Evolutionary conservation across 2,888 invertebrate genomes (phyloP).

Genomic region (Pseudeuparius sepicola): DNA sequence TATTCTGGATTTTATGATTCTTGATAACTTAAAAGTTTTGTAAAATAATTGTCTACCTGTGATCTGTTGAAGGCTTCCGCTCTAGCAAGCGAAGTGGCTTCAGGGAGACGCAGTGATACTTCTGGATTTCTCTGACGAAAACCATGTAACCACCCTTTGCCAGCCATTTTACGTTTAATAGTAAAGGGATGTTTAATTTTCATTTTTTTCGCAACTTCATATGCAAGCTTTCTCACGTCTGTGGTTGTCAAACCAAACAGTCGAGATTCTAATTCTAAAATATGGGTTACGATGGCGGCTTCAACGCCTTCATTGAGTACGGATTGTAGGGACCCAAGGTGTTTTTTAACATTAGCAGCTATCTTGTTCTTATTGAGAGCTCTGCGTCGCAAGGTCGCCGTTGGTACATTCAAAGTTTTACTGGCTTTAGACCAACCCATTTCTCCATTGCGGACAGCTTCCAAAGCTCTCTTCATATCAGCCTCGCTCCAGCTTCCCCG

Average conservation of each 20-base stretch:
- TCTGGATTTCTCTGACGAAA: conserved; percentile 13
- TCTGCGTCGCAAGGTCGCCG: conserved; percentile 11
- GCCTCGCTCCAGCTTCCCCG: not conserved
- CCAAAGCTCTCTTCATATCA: not conserved
- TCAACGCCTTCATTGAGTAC: conserved; percentile 1
- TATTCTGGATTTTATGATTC: conserved; percentile 12
- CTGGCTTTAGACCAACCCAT: conserved; percentile 1
- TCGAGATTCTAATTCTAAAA: not conserved
- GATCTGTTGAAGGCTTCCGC: conserved; percentile 18
- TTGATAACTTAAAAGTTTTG: conserved; percentile 16
- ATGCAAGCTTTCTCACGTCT: conserved; percentile 10
- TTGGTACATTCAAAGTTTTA: conserved; percentile 13
- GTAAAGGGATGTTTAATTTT: conserved; percentile 18
- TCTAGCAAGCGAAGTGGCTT: conserved; percentile 18
- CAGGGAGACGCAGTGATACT: conserved; percentile 15
- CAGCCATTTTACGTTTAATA: conserved; percentile 12
- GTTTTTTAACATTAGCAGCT: conserved; percentile 8
- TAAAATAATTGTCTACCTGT: too few relatives aligned
- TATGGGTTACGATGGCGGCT: conserved; percentile 1
- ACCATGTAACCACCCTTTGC: conserved; percentile 12
- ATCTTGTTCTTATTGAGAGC: conserved; percentile 12
- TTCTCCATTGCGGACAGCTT: conserved; percentile 2
- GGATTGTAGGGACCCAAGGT: not conserved
- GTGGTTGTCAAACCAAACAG: conserved; percentile 13
- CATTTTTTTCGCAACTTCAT: conserved; percentile 14